These are phyloP conservation scores for Holcopasites calliopsidis DNA, from an alignment of 1,140 invertebrate species.

Conservation along the genomic window DNA sequence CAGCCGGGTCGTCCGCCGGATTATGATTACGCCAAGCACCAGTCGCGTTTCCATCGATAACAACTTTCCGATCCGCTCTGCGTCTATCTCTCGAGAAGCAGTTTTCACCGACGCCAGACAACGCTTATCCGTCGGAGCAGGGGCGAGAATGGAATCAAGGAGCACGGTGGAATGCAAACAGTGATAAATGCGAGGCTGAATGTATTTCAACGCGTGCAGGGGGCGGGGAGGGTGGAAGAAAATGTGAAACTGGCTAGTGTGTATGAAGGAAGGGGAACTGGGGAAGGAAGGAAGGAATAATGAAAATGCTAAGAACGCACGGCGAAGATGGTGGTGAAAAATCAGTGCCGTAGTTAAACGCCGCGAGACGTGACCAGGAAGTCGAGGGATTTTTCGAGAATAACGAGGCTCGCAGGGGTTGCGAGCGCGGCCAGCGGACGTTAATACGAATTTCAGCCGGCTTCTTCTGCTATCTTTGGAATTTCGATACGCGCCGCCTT, in stretches of 20 bases:
- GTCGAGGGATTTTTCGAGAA: background rate
- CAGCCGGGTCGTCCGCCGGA: constrained; percentile 10
- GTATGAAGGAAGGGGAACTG: background rate
- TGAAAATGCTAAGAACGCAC: background rate
- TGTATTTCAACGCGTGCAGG: too few species aligned
- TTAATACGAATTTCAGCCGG: background rate
- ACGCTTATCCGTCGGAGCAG: background rate
- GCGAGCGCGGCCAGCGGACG: background rate
- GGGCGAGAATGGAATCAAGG: background rate
- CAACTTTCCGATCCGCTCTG: background rate
- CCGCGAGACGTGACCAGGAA: constrained; percentile 16
- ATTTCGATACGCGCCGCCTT: too few species aligned
- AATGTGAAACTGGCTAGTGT: too few species aligned
- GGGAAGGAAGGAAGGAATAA: background rate
- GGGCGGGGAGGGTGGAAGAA: too few species aligned
- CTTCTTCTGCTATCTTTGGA: too few species aligned
- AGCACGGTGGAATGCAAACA: too few species aligned
- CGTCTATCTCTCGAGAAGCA: background rate
- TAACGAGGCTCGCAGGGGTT: background rate
- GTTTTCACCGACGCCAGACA: background rate
- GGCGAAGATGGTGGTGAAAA: background rate
- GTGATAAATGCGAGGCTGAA: too few species aligned
- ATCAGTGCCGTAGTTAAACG: constrained; percentile 9
- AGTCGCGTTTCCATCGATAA: constrained; percentile 16
- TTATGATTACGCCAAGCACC: constrained; percentile 2